Evolutionary conservation across 1,140 invertebrate species (phyloP), one percentile per base, ranked within the genome.

Genomic region (Drosophila nasuta): DNA sequence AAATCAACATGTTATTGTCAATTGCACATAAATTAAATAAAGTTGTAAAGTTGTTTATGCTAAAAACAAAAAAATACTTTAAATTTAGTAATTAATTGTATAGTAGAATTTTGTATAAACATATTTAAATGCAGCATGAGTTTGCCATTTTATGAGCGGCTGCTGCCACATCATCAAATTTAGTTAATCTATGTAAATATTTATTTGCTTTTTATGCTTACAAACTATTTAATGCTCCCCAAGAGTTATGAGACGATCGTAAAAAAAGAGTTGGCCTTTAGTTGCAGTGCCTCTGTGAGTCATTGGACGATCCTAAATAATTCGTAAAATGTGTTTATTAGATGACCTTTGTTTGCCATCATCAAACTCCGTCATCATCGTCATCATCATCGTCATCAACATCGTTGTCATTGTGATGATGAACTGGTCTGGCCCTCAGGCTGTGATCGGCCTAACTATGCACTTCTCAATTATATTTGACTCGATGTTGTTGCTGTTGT

Each of bases 401-500:
- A 17, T 33, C 30, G 5, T 8, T 6, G 15, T 56, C 30, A 38
- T 38, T 2, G 13, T 17, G 13, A 56, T 56, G 52, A 56, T 56
- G 52, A 20, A 30, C n/a, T 25, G 6, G 20, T 1, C 30, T 33
- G 17, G 65, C 30, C 38, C 52, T 35, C 63, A 43, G 52, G 11
- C 65, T 30, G 30, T 58, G 65, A 68, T 58, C 30, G 28, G 48
- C 38, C 49, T 13, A 63, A 70, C 33, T 17, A 54, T 54, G 38
- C 49, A 59, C 49, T 48, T 57, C 65, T 60, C 72, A 75, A 75
- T 57, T 72, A 20, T 58, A 45, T 72, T 51, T 62, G 43, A 13
- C 49, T 43, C 7, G 30, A 45, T 60, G 20, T 41, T 54, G 59
- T 15, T 20, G 20, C 1, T 46, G 10, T n/a, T 62, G 64, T 35